Conservation (phyloP, 1,140 invertebrate genomes). For the Hydropsyche tenuis region DNA sequence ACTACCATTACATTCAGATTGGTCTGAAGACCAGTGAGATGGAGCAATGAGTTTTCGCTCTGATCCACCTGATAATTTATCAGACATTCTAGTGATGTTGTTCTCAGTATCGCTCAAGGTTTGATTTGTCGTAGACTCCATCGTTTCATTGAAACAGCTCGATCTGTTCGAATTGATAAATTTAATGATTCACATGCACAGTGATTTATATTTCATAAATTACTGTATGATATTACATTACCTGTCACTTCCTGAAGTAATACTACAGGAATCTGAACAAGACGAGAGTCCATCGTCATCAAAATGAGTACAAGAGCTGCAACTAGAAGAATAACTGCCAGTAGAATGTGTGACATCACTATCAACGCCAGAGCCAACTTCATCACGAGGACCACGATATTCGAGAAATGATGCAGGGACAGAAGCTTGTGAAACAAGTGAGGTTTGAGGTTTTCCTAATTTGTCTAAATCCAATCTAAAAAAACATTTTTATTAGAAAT, state of each 20-base stretch:
- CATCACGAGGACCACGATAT: conserved; percentile 59
- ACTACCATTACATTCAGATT: conserved; percentile 33
- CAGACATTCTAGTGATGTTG: conserved; percentile 42
- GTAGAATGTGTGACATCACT: conserved; percentile 56
- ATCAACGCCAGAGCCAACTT: conserved; percentile 60
- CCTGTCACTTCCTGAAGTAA: conserved; percentile 56
- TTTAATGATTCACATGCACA: not conserved
- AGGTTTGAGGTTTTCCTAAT: conserved; percentile 47
- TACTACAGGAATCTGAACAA: conserved; percentile 54
- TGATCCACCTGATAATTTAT: conserved; percentile 22
- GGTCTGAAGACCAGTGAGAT: conserved; percentile 43
- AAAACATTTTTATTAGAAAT: conserved; percentile 12
- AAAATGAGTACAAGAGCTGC: conserved; percentile 60
- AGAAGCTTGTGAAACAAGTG: conserved; percentile 50
- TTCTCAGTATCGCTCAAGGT: conserved; percentile 46
- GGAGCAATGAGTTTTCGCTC: conserved; percentile 28
- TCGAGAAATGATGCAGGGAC: conserved; percentile 60
- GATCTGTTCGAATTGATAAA: conserved; percentile 25
- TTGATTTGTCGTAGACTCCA: conserved; percentile 53
- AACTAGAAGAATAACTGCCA: conserved; percentile 57
- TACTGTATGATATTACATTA: conserved; percentile 39
- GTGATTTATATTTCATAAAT: conserved; percentile 42
- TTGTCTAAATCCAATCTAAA: conserved; percentile 28
- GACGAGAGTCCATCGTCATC: conserved; percentile 52
- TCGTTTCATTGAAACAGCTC: conserved; percentile 56